Evolutionary conservation across 1,140 invertebrate species (phyloP).

Genomic region (Plodia interpunctella): DNA sequence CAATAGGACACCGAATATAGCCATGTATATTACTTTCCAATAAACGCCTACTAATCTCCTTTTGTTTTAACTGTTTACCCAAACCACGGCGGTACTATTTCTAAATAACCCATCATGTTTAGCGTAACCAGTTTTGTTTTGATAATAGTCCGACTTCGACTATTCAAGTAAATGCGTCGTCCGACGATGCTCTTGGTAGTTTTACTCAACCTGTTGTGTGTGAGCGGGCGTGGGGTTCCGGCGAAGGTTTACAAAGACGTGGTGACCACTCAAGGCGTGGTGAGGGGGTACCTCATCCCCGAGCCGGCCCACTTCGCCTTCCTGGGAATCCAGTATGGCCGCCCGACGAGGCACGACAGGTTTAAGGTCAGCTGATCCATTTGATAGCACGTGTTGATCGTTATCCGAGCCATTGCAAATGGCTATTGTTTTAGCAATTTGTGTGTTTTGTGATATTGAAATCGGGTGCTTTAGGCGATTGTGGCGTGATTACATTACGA

Average conservation of each 20-base stretch:
- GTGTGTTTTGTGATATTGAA: neutral
- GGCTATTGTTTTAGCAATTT: neutral
- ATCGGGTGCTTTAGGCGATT: no score
- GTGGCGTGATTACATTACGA: no score
- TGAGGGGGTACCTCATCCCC: conserved; percentile 48
- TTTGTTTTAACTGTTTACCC: conserved; percentile 4
- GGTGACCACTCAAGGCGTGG: conserved; percentile 44
- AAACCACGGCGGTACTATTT: neutral
- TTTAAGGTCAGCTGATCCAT: conserved; percentile 49
- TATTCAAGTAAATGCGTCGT: neutral
- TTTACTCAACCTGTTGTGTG: conserved; percentile 20
- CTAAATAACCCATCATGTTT: conserved; percentile 9
- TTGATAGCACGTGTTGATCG: conserved; percentile 16
- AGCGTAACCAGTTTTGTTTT: neutral
- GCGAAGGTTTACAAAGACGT: conserved; percentile 29
- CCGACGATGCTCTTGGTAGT: neutral
- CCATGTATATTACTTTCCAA: conserved; percentile 7
- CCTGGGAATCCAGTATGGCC: conserved; percentile 60
- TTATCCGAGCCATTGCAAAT: conserved; percentile 19
- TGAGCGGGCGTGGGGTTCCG: conserved; percentile 15
- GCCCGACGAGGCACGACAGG: conserved; percentile 38
- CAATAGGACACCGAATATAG: neutral
- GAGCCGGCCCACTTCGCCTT: conserved; percentile 51
- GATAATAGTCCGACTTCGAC: neutral
- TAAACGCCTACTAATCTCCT: neutral